phyloP scores from a whole-genome alignment of 2,797 vertebrate species.

The Gymnoscopelus braueri region DNA sequence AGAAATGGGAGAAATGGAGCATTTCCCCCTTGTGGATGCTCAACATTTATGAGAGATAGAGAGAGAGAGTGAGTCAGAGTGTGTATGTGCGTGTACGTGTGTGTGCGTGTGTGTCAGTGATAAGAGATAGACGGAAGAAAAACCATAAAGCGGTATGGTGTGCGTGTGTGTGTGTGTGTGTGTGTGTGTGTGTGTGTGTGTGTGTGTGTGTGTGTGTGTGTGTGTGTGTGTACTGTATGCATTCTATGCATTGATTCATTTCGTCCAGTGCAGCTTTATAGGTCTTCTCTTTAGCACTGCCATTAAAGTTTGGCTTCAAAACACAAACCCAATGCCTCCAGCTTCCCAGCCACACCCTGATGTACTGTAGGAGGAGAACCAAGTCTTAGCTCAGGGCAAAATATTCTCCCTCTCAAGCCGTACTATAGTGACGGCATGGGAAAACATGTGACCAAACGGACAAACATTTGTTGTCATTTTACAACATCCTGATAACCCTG shows the following conservation, averaged over 20 bases:
- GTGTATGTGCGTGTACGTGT: neutral
- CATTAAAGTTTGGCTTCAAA: conserved; percentile 32
- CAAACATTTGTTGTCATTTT: no score
- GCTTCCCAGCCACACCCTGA: conserved; percentile 3
- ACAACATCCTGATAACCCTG: no score
- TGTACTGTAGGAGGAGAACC: neutral
- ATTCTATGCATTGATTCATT: conserved; percentile 13
- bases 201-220: conserved; percentile 1
- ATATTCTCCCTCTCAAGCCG: no score
- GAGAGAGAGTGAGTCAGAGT: conserved; percentile 13
- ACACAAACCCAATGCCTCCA: conserved; percentile 3
- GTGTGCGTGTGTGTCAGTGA: conserved; percentile 7
- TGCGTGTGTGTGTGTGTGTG: conserved; percentile 15
- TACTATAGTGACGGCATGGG: no score
- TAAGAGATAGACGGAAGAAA: neutral
- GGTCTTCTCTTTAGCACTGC: conserved; percentile 42
- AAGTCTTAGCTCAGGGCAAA: neutral
- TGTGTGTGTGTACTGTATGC: neutral
- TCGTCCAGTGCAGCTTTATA: conserved; percentile 23
- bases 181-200: conserved; percentile 14
- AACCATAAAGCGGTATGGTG: neutral
- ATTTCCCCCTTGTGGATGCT: conserved; percentile 64
- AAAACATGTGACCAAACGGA: no score
- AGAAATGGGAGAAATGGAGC: conserved; percentile 71
- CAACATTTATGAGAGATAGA: conserved; percentile 46